Evolutionary conservation across 2,888 invertebrate genomes (phyloP), one percentile per base, ranked within the genome.

Genomic region (Lacanobia oleracea): DNA sequence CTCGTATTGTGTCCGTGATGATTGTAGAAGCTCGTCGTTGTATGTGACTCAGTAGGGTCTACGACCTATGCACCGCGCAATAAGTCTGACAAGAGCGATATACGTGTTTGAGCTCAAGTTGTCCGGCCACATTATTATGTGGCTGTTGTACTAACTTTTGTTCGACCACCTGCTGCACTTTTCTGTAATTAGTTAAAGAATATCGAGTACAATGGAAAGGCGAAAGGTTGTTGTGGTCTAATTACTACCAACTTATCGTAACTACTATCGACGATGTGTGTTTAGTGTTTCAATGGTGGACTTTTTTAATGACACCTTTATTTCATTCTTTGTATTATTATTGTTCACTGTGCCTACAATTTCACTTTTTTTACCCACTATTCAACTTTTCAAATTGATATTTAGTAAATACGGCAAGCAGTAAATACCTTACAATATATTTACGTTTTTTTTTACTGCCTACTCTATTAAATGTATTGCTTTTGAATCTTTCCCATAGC

Each of bases 1-100:
- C 68, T 62, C 33, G 54, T 73, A 73, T 72, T 74, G 37, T 69
- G 27, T 27, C 51, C 65, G 60, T 54, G 68, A 84, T 81, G 56
- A 54, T 75, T 81, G 71, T 84, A 57, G 84, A 81, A 75, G 81
- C 60, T 50, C 43, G 57, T 27, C 78, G 75, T 79, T 75, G 77
- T 70, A 81, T 79, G 87, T 86, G 86, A 86, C 60, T 86, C 84
- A 80, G 78, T 73, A 61, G 45, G 87, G 86, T 86, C 72, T 77
- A 76, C 77, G 86, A 86, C 86, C 87, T 82, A 86, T 84, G 82
- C 75, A 76, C 74, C 68, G 33, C 51, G 79, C 74, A 79, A 72
- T 83, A 77, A 78, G 84, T 79, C 79, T 75, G 74, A 75, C 78
- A 70, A 76, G 72, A 72, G 72, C 65, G 69, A 45, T 68, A 76